Evolutionary conservation across 2,888 invertebrate genomes (phyloP), one percentile per base, ranked within the genome.

Genomic region (Epistrophe eligans): DNA sequence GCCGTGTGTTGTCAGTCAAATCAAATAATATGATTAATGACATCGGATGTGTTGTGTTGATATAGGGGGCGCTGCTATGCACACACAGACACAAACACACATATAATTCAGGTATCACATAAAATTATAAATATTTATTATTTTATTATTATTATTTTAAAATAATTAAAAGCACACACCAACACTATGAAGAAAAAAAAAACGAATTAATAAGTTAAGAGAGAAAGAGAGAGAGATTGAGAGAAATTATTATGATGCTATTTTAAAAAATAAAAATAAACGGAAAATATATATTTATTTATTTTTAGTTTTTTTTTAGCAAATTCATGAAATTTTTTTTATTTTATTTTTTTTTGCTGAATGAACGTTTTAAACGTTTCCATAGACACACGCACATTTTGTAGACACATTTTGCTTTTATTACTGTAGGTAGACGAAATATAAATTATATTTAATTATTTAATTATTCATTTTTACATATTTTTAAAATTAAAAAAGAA

Each of bases 1-100:
- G 45, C 70, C 64, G 77, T 70, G 80, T 66, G 48, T 74, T 79
- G 70, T 82, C 74, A 82, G 58, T 82, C 77, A 77, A 62, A 52
- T 40, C 13, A 52, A 48, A 43, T 4, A 77, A 60, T 6, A 55
- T 45, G 38, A 45, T 67, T 35, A 66, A 67, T 52, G 60, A 50
- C 70, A 55, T 70, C 48, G 50, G 48, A 43, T 43, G 72, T 35
- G 72, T 40, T 76, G 52, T 43, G 43, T 62, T 28, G 66, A 35
- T 67, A 50, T 50, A 38, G 71, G 11, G 50, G 52, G 58, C 38
- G 67, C 77, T 72, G 43, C 58, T 72, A 45, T 80, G 66, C 24
- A 50, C 58, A 52, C 76, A 66, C 79, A 80, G 67, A 17, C 52
- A 40, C 17, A 4, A 45, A 28, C 17, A 24, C 79, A 66, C 64